Evolutionary conservation across 2,888 invertebrate genomes (phyloP).

Genomic region (Drosophila antonietae): DNA sequence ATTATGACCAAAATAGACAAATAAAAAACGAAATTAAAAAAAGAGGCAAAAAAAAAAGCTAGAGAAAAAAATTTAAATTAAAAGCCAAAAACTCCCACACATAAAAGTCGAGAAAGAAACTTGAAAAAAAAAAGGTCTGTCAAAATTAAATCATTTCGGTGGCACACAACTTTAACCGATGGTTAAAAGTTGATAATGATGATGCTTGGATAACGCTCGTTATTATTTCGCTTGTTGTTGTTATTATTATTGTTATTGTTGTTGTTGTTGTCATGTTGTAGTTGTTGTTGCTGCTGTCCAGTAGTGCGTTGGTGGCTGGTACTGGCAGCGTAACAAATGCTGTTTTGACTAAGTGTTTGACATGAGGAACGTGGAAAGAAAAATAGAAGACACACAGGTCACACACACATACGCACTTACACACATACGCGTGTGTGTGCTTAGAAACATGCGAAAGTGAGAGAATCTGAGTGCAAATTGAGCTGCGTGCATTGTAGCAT

Average conservation of each 20-base stretch:
- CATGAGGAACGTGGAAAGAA: slow-evolving; percentile 79
- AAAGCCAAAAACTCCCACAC: slow-evolving; percentile 80
- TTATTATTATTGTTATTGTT: slow-evolving; percentile 28
- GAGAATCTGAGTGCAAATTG: slow-evolving; percentile 70
- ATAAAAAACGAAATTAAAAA: slow-evolving; percentile 28
- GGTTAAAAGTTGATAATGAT: slow-evolving; percentile 82
- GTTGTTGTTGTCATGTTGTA: slow-evolving; percentile 28
- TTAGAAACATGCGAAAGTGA: slow-evolving; percentile 72
- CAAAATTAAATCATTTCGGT: slow-evolving; percentile 81
- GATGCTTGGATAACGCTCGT: slow-evolving; percentile 80
- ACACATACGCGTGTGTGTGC: neutral
- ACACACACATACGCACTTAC: neutral
- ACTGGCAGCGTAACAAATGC: slow-evolving; percentile 79
- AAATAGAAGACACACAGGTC: slow-evolving; percentile 11
- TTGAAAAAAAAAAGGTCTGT: slow-evolving; percentile 78
- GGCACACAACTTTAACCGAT: slow-evolving; percentile 81
- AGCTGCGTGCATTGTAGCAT: slow-evolving; percentile 51
- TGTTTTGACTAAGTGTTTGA: slow-evolving; percentile 81
- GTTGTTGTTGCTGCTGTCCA: slow-evolving; percentile 63
- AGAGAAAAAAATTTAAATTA: slow-evolving; percentile 76
- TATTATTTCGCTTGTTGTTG: slow-evolving; percentile 60
- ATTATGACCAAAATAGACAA: slow-evolving; percentile 81
- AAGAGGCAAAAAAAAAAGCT: slow-evolving; percentile 15
- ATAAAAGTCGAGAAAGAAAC: slow-evolving; percentile 79
- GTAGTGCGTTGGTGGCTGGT: slow-evolving; percentile 79